phyloP scores from a whole-genome alignment of 2,113 vertebrate genomes.

The Motacilla tschutschensis region DNA sequence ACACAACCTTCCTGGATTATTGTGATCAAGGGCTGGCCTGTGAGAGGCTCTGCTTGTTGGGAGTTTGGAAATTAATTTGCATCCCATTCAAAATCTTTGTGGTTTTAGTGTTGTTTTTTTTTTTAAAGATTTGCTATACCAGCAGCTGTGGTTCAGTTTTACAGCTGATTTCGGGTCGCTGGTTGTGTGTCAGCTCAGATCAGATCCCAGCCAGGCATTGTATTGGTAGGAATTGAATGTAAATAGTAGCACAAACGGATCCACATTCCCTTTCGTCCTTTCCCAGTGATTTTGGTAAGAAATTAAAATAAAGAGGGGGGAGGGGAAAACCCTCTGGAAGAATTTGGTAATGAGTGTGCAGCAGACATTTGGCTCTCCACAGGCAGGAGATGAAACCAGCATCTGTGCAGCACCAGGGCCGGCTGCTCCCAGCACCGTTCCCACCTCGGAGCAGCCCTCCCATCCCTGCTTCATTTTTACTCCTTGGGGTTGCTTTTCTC shows the following conservation, averaged over 20 bases:
- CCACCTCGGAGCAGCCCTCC: background rate
- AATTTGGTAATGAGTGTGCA: background rate
- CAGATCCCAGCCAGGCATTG: background rate
- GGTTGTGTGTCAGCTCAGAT: accelerated
- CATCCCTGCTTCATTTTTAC: background rate
- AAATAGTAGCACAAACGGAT: background rate
- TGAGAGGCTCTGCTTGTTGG: background rate
- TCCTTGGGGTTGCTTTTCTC: background rate
- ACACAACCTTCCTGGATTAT: accelerated
- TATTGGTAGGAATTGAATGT: background rate
- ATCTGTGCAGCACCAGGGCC: background rate
- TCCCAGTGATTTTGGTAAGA: background rate
- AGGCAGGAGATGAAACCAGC: background rate
- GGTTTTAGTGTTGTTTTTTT: background rate
- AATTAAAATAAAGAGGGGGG: background rate
- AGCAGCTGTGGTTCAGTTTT: background rate
- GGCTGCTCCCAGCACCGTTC: background rate
- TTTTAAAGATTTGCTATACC: background rate
- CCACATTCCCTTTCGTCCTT: background rate
- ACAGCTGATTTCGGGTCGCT: accelerated
- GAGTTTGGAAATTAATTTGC: background rate
- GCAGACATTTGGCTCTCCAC: background rate
- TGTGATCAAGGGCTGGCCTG: background rate
- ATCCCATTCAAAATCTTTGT: accelerated
- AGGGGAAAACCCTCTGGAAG: background rate